Conservation (phyloP, 2,888 invertebrate species). For the Caenorhabditis doughertyi region DNA sequence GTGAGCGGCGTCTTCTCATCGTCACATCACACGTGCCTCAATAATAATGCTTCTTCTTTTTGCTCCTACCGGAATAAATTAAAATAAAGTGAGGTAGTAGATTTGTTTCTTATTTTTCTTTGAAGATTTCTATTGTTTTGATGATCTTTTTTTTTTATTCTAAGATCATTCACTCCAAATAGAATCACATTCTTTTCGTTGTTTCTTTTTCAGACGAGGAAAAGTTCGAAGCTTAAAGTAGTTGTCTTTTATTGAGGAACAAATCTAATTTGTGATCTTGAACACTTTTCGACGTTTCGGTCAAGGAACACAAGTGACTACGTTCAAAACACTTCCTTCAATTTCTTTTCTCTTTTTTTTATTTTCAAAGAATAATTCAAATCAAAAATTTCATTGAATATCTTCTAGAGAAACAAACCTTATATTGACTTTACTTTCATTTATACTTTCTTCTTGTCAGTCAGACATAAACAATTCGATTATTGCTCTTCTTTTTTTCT, state of each 20-base stretch:
- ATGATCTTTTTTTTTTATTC: too few relatives aligned
- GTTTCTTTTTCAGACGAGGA: neutral
- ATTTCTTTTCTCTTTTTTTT: neutral
- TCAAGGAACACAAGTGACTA: constrained; percentile 16
- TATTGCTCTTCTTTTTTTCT: constrained; percentile 26
- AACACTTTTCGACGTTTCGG: constrained; percentile 24
- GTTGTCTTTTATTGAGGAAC: constrained; percentile 22
- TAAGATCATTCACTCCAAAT: too few relatives aligned
- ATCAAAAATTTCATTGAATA: neutral
- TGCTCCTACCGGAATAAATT: constrained; percentile 17
- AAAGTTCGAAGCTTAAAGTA: constrained; percentile 8
- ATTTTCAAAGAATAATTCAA: neutral
- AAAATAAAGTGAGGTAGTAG: neutral
- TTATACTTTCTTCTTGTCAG: neutral
- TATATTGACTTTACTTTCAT: constrained; percentile 8
- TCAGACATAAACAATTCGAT: constrained; percentile 44
- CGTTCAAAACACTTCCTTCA: constrained; percentile 17
- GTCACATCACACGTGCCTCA: constrained; percentile 35
- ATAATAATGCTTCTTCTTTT: constrained; percentile 26
- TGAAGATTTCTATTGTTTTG: too few relatives aligned
- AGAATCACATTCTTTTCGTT: too few relatives aligned
- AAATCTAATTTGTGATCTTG: constrained; percentile 30
- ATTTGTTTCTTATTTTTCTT: too few relatives aligned
- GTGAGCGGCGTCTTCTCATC: constrained; percentile 32
- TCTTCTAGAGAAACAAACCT: neutral